Conservation (phyloP, 2,888 invertebrate genomes). For the Apoderus coryli region DNA sequence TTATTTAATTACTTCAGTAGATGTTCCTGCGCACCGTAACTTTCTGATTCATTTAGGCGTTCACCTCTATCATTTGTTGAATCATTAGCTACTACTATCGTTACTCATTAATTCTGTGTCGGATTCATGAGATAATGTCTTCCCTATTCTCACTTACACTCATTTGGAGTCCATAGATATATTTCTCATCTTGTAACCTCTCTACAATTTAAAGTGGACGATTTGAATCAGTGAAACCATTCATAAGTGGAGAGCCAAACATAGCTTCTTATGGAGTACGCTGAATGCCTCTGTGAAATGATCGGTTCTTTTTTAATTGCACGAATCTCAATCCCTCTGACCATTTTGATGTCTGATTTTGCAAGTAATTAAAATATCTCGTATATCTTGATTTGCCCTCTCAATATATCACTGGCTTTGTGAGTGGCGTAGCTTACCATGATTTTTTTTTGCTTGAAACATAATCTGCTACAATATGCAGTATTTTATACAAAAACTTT, state of each 20-base stretch:
- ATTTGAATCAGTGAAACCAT: conserved; percentile 6
- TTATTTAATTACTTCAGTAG: too few relatives aligned
- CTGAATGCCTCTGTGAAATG: conserved; percentile 9
- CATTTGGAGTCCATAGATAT: conserved; percentile 7
- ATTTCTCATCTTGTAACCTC: conserved; percentile 6
- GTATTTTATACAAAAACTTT: conserved; percentile 12
- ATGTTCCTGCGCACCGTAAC: conserved; percentile 7
- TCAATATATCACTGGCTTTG: conserved; percentile 13
- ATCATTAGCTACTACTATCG: conserved; percentile 8
- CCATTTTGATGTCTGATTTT: conserved; percentile 11
- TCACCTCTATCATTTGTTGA: conserved; percentile 9
- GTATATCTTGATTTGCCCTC: conserved; percentile 14
- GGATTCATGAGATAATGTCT: conserved; percentile 9
- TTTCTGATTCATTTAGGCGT: conserved; percentile 10
- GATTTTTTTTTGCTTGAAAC: conserved; percentile 15
- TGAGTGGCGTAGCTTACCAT: conserved; percentile 13
- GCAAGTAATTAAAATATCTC: conserved; percentile 13
- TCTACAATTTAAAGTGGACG: conserved; percentile 7
- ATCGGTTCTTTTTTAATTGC: conserved; percentile 8
- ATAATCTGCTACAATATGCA: conserved; percentile 13
- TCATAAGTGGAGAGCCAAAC: conserved; percentile 8
- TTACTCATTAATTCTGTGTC: conserved; percentile 8
- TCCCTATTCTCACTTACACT: conserved; percentile 5
- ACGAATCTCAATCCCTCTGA: conserved; percentile 8
- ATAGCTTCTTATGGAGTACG: conserved; percentile 10